phyloP scores from a whole-genome alignment of 2,113 vertebrate species.

The Atrichornis clamosus region DNA sequence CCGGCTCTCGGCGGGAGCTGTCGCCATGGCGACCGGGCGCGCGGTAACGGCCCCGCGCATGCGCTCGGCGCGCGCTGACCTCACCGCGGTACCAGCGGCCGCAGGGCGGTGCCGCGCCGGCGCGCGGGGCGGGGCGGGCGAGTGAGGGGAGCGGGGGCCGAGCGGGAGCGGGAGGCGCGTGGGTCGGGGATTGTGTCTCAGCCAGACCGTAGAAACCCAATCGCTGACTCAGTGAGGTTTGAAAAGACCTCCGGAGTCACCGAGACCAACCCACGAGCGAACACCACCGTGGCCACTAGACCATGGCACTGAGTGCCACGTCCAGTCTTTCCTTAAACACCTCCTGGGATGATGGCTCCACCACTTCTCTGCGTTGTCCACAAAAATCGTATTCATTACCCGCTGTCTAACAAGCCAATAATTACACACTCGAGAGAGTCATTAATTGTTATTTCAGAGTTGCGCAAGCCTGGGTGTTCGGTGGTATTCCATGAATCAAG shows the following conservation, averaged over 20 bases:
- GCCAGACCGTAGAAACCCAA: accelerated
- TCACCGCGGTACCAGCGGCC: background rate
- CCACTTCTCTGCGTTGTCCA: background rate
- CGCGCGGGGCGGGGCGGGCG: background rate
- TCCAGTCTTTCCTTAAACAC: background rate
- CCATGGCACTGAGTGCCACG: accelerated
- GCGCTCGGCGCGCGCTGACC: background rate
- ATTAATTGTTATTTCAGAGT: background rate
- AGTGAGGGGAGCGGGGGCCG: no score
- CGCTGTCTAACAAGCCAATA: background rate
- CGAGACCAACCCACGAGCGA: accelerated
- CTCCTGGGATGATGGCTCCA: background rate
- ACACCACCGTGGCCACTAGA: accelerated
- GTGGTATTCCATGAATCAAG: background rate
- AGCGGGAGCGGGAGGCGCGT: no score
- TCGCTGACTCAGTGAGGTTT: accelerated
- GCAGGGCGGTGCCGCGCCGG: background rate
- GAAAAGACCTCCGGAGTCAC: accelerated
- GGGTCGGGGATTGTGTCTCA: accelerated
- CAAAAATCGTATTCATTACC: background rate
- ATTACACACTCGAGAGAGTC: background rate
- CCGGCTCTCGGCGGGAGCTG: background rate
- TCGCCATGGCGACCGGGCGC: background rate
- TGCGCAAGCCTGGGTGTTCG: background rate
- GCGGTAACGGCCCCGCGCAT: background rate